Conservation (phyloP, 1,140 invertebrate genomes). For the Pollicipes pollicipes region DNA sequence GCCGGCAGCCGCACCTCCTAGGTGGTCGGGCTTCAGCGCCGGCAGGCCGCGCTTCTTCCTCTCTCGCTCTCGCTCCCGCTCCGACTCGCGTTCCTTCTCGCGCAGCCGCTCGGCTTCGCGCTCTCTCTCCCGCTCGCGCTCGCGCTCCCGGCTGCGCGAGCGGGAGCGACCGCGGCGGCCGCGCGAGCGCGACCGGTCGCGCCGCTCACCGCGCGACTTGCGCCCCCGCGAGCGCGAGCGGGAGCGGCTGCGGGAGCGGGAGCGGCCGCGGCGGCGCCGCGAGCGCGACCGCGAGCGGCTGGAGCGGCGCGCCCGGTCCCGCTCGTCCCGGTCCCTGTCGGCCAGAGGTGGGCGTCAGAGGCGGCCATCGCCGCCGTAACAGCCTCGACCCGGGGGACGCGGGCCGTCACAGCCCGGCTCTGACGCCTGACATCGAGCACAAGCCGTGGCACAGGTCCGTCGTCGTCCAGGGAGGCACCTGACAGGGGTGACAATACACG, state of each 20-base stretch:
- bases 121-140: constrained; percentile 42
- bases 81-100: no score
- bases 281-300: constrained; percentile 14
- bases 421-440: no score
- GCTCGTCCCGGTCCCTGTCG: no score
- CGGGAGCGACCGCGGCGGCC: constrained; percentile 12
- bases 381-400: no score
- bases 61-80: constrained; percentile 30
- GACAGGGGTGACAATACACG: no score
- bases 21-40: constrained; percentile 62
- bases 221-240: constrained; percentile 13
- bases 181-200: constrained; percentile 14
- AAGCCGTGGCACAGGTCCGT: no score
- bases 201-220: constrained; percentile 7
- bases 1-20: constrained; percentile 23
- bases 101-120: constrained; percentile 56
- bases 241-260: constrained; percentile 12
- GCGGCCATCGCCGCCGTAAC: no score
- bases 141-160: constrained; percentile 31
- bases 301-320: not conserved
- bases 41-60: constrained; percentile 73
- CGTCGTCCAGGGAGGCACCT: no score
- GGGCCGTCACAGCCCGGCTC: no score
- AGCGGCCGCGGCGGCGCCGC: constrained; percentile 15
- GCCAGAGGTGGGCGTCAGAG: no score